These are phyloP conservation scores for Euphysa ruthae DNA, from an alignment of 30 jellyfish, hydroid and myxozoan species.

Conservation along the genomic window DNA sequence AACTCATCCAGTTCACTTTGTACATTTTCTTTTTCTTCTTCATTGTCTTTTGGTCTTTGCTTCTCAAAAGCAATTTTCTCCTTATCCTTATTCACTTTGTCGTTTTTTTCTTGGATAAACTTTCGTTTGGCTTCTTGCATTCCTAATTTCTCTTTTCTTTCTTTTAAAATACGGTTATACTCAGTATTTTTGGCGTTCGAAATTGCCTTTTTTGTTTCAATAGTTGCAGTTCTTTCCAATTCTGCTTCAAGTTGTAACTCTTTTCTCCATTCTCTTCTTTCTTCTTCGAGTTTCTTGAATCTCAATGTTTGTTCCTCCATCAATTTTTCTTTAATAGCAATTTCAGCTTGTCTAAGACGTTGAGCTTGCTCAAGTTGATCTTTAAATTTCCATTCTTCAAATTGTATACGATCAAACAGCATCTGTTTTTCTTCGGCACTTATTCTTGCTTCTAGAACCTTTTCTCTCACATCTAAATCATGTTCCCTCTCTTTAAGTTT, in stretches of 20 bases:
- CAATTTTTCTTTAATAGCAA: background rate
- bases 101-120: background rate
- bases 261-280: background rate
- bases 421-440: slow-evolving; percentile 15
- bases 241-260: background rate
- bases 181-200: background rate
- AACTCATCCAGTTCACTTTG: background rate
- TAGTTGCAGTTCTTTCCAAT: background rate
- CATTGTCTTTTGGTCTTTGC: background rate
- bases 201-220: background rate
- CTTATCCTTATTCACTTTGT: too few relatives aligned
- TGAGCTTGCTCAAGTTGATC: slow-evolving; percentile 6
- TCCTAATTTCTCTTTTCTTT: background rate
- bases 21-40: slow-evolving; percentile 5
- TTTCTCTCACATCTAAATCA: slow-evolving; percentile 14
- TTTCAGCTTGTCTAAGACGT: slow-evolving; percentile 21
- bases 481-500: slow-evolving; percentile 18
- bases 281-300: background rate
- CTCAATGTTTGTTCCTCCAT: background rate
- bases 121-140: background rate
- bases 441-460: slow-evolving; percentile 8
- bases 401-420: background rate
- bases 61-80: background rate
- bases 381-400: slow-evolving; percentile 28
- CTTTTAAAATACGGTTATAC: background rate